These are phyloP conservation scores for Drosophila nr. perissopoda DNA, from an alignment of 2,888 invertebrate genomes.

Conservation along the genomic window DNA sequence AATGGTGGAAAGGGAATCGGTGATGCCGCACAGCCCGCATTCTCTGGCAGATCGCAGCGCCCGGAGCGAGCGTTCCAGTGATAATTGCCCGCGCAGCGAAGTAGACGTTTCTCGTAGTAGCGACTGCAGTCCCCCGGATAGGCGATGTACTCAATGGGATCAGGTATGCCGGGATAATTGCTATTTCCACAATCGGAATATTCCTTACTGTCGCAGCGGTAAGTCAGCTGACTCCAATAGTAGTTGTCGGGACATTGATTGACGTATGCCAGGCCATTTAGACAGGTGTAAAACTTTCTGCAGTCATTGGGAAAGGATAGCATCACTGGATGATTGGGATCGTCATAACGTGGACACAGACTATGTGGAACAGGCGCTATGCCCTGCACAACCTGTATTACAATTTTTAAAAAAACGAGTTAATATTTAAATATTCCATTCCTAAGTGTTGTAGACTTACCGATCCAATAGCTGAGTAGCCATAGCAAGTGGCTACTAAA, in stretches of 20 bases:
- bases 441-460: slow-evolving; percentile 15
- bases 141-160: slow-evolving; percentile 50
- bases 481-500: not conserved
- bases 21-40: slow-evolving; percentile 51
- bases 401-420: not conserved
- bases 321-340: slow-evolving; percentile 68
- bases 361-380: slow-evolving; percentile 10
- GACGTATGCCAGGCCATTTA: slow-evolving; percentile 59
- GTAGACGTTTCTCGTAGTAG: slow-evolving; percentile 69
- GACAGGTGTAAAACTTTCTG: slow-evolving; percentile 77
- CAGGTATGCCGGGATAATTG: not conserved
- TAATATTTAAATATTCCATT: not conserved
- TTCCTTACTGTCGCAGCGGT: slow-evolving; percentile 76
- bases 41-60: slow-evolving; percentile 71
- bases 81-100: slow-evolving; percentile 58
- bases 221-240: slow-evolving; percentile 71
- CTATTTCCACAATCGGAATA: slow-evolving; percentile 59
- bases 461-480: not conserved
- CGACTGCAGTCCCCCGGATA: slow-evolving; percentile 71
- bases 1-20: not conserved
- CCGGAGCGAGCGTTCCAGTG: slow-evolving; percentile 68
- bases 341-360: slow-evolving; percentile 66
- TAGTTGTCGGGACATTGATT: slow-evolving; percentile 69
- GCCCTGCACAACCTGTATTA: slow-evolving; percentile 1
- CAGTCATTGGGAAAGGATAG: slow-evolving; percentile 73